Conservation (phyloP, 2,888 invertebrate genomes). For the Euphydryas editha region DNA sequence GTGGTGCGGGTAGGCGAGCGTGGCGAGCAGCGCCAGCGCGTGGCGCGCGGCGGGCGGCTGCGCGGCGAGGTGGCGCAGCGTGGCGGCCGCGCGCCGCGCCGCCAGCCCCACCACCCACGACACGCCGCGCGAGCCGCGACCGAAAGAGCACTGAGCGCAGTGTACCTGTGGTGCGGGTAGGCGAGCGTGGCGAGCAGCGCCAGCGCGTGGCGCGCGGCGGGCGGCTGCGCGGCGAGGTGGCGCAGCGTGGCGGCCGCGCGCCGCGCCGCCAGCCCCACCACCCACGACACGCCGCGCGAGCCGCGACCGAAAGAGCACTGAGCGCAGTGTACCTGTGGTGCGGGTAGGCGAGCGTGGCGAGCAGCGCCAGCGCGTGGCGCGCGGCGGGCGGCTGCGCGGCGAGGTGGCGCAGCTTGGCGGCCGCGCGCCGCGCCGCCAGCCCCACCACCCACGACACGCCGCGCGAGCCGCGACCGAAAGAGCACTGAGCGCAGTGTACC, state of each 20-base stretch:
- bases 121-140: conserved; percentile 62
- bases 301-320: too few relatives aligned
- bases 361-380: conserved; percentile 58
- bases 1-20: conserved; percentile 57
- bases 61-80: conserved; percentile 60
- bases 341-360: conserved; percentile 59
- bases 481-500: conserved; percentile 60
- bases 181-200: conserved; percentile 61
- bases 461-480: too few relatives aligned
- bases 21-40: conserved; percentile 60
- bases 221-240: conserved; percentile 58
- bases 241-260: conserved; percentile 64
- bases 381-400: conserved; percentile 61
- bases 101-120: conserved; percentile 65
- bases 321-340: conserved; percentile 61
- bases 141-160: conserved; percentile 56
- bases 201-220: conserved; percentile 60
- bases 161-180: conserved; percentile 58
- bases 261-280: conserved; percentile 59
- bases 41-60: conserved; percentile 61
- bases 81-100: conserved; percentile 60
- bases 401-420: conserved; percentile 59
- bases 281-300: conserved; percentile 67
- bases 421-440: conserved; percentile 63
- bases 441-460: conserved; percentile 67